phyloP scores from a whole-genome alignment of 64 coral and sea anemone genomes.

The Exaiptasia diaphana region DNA sequence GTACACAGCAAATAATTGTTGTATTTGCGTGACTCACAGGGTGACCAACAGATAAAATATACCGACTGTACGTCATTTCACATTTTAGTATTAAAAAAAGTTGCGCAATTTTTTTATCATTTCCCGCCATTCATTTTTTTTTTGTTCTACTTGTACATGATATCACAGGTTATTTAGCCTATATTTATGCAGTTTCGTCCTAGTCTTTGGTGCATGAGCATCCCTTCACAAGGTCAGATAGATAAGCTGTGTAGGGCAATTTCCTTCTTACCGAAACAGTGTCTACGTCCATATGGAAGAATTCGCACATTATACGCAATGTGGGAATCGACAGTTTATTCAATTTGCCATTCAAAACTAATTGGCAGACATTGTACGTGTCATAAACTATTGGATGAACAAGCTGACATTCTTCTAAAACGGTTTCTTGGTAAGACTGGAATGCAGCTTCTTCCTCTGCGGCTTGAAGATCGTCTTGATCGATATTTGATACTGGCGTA shows the following conservation, averaged over 20 bases:
- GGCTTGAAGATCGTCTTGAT: neutral
- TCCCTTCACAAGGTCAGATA: neutral
- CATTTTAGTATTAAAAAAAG: too few relatives aligned
- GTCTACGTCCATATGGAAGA: neutral
- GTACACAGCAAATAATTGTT: too few relatives aligned
- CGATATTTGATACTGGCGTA: neutral
- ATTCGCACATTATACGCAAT: neutral
- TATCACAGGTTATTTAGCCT: too few relatives aligned
- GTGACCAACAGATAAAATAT: too few relatives aligned
- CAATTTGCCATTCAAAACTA: neutral
- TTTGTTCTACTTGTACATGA: too few relatives aligned
- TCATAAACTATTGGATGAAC: conserved; percentile 1
- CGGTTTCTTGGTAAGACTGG: too few relatives aligned
- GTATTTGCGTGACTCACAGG: too few relatives aligned
- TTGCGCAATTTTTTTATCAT: too few relatives aligned
- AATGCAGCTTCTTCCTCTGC: neutral
- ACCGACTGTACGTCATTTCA: too few relatives aligned
- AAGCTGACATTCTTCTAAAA: neutral
- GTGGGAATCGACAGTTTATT: neutral
- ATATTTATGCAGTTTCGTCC: too few relatives aligned
- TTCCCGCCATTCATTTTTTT: too few relatives aligned
- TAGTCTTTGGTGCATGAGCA: neutral
- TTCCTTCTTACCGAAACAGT: neutral
- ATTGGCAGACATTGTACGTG: neutral
- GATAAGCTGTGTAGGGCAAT: neutral